Evolutionary conservation across 2,888 invertebrate species (phyloP).

Genomic region (Pheosia tremula): DNA sequence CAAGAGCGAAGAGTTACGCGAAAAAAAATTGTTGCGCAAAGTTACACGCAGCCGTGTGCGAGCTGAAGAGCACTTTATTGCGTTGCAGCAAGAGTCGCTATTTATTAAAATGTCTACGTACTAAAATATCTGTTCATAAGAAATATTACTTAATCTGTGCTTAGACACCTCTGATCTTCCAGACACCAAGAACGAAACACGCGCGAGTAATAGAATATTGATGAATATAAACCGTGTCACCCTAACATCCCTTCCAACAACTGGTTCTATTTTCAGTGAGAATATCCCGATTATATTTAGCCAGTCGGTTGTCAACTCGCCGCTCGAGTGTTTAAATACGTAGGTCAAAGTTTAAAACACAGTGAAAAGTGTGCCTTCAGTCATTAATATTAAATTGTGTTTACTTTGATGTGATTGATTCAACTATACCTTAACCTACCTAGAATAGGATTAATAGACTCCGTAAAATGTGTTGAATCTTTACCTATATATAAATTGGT

Average conservation of each 20-base stretch:
- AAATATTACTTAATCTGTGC: too few relatives aligned
- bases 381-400: neutral
- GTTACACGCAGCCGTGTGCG: too few relatives aligned
- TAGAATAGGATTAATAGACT: too few relatives aligned
- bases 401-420: neutral
- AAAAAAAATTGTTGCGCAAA: too few relatives aligned
- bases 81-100: too few relatives aligned
- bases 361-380: neutral
- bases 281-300: constrained; percentile 28
- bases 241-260: constrained; percentile 11
- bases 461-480: too few relatives aligned
- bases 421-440: too few relatives aligned
- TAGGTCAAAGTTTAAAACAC: constrained; percentile 7
- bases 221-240: neutral
- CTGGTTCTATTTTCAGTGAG: constrained; percentile 23
- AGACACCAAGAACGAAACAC: neutral
- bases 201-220: neutral
- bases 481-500: too few relatives aligned
- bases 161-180: neutral
- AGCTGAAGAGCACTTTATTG: too few relatives aligned
- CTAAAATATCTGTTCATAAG: too few relatives aligned
- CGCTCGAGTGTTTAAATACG: neutral
- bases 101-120: too few relatives aligned
- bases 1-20: too few relatives aligned
- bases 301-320: constrained; percentile 26